A percentile compares a stretch with the other conserved stretches of the same genome.
Conservation (phyloP, 2,888 invertebrate species). For the Drymonia ruficornis region DNA sequence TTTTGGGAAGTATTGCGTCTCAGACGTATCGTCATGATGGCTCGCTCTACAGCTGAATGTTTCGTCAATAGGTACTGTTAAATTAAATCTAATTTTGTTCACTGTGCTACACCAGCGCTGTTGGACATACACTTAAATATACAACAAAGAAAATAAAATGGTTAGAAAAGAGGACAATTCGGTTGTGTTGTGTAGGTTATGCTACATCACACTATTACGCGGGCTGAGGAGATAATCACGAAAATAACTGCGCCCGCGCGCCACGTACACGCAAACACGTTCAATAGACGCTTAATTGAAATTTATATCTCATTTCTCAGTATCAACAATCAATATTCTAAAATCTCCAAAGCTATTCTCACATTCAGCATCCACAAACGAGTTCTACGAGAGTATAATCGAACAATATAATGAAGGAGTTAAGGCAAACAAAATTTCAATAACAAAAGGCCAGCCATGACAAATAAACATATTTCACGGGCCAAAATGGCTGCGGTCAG, state of each 20-base stretch:
- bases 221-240: constrained; percentile 71
- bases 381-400: constrained; percentile 79
- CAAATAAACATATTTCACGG: constrained; percentile 85
- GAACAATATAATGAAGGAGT: constrained; percentile 84
- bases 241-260: constrained; percentile 65
- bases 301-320: constrained; percentile 84
- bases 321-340: constrained; percentile 84
- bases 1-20: no score
- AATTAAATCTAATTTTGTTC: no score
- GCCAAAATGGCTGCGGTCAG: constrained; percentile 84
- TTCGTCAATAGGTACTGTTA: background rate
- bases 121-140: constrained; percentile 21
- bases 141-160: constrained; percentile 52
- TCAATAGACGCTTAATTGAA: constrained; percentile 82
- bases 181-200: constrained; percentile 58
- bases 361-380: constrained; percentile 77
- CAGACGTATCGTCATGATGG: no score
- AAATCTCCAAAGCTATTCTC: constrained; percentile 78
- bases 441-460: constrained; percentile 82
- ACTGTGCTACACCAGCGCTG: background rate
- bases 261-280: constrained; percentile 58
- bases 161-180: constrained; percentile 64
- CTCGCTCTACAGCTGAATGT: no score
- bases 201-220: constrained; percentile 48
- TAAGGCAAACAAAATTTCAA: constrained; percentile 84